A percentile compares a stretch with the other conserved stretches of the same genome.
These are phyloP conservation scores for Harmothoe impar DNA, from an alignment of 2,888 invertebrate species.

Conservation along the genomic window DNA sequence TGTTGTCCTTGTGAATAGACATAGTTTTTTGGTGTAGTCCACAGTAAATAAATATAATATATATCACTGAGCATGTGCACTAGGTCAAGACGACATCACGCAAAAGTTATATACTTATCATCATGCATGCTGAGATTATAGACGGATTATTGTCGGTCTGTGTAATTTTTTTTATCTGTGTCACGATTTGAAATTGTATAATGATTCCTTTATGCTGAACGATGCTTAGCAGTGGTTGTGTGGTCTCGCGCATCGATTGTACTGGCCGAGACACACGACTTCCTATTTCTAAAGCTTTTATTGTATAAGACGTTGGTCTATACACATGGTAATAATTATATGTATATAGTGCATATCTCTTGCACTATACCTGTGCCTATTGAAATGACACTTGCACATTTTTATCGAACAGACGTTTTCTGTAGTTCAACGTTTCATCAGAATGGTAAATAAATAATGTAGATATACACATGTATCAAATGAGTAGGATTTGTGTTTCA, in stretches of 20 bases:
- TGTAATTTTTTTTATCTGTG: not conserved
- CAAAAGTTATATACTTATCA: not conserved
- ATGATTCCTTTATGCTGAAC: slow-evolving; percentile 38
- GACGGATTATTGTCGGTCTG: too few relatives aligned
- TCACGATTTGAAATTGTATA: slow-evolving; percentile 33
- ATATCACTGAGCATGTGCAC: slow-evolving; percentile 12
- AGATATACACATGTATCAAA: slow-evolving; percentile 23
- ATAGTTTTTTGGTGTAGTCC: slow-evolving; percentile 22
- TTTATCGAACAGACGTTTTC: slow-evolving; percentile 59
- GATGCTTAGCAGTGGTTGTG: not conserved
- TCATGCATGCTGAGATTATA: not conserved
- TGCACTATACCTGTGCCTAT: slow-evolving; percentile 37
- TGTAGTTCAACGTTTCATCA: slow-evolving; percentile 57
- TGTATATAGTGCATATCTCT: slow-evolving; percentile 6
- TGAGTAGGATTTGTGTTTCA: not conserved
- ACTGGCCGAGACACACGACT: not conserved
- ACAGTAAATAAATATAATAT: not conserved
- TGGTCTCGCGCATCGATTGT: not conserved
- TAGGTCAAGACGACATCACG: slow-evolving; percentile 3
- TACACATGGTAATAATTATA: not conserved
- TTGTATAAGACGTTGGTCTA: slow-evolving; percentile 4
- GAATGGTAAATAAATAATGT: slow-evolving; percentile 58
- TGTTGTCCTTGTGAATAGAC: slow-evolving; percentile 6
- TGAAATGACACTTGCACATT: slow-evolving; percentile 53
- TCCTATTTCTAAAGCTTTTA: slow-evolving; percentile 47